A percentile compares a stretch with the other conserved stretches of the same genome.
Conservation (phyloP, 2,797 vertebrate species). For the Nannoperca australis region DNA sequence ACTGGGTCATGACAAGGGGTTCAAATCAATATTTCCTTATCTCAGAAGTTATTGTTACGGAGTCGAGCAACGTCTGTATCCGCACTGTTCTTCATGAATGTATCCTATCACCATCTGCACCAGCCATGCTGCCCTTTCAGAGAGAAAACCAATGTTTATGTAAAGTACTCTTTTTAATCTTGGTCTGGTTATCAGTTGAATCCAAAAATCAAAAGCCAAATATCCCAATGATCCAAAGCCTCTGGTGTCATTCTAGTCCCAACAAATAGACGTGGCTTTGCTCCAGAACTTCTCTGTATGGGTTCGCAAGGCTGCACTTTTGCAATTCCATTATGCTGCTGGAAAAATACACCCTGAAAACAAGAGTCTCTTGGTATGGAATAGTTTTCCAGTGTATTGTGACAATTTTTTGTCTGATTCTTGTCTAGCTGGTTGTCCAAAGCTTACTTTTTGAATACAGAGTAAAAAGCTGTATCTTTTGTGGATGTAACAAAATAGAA, state of each 20-base stretch:
- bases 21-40: conserved; percentile 80
- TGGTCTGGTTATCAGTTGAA: conserved; percentile 77
- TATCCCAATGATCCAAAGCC: conserved; percentile 82
- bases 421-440: conserved; percentile 90
- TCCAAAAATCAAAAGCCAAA: conserved; percentile 85
- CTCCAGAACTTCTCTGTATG: conserved; percentile 84
- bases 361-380: conserved; percentile 85
- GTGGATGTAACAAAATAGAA: conserved; percentile 86
- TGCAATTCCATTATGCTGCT: conserved; percentile 89
- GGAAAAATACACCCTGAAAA: conserved; percentile 86
- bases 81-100: conserved; percentile 87
- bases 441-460: conserved; percentile 87
- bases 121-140: conserved; percentile 83
- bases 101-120: conserved; percentile 85
- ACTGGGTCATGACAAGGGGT: conserved; percentile 73
- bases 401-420: conserved; percentile 86
- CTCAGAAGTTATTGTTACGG: conserved; percentile 77
- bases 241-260: conserved; percentile 73
- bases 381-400: conserved; percentile 87
- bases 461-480: conserved; percentile 84
- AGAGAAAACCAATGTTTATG: conserved; percentile 80
- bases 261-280: conserved; percentile 82
- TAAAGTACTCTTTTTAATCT: conserved; percentile 73
- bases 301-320: conserved; percentile 88
- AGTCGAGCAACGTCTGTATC: conserved; percentile 84